Percentiles rank a stretch among this genome's conserved stretches.
phyloP scores from a whole-genome alignment of 2,888 invertebrate genomes.

The Hylaea fasciaria region DNA sequence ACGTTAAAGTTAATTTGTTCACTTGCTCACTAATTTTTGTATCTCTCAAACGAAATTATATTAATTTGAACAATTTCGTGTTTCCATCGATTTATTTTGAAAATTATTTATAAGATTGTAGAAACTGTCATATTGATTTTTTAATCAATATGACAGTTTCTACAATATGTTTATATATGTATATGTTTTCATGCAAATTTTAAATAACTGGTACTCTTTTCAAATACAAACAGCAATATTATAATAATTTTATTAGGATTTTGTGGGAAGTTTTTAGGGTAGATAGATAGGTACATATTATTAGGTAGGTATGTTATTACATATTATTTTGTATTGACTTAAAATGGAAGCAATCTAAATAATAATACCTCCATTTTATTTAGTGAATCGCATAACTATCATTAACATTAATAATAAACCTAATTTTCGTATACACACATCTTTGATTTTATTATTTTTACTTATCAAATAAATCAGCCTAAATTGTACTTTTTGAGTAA shows the following conservation, averaged over 20 bases:
- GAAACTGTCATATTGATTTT: no score
- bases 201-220: no score
- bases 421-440: conserved; percentile 43
- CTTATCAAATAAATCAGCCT: conserved; percentile 26
- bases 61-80: conserved; percentile 1
- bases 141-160: no score
- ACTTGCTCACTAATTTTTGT: conserved; percentile 16
- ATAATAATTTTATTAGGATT: no score
- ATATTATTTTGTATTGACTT: no score
- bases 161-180: no score
- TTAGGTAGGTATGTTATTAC: no score
- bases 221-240: no score
- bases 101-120: no score
- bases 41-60: not conserved
- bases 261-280: no score
- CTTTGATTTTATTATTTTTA: conserved; percentile 32
- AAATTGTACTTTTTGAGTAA: conserved; percentile 29
- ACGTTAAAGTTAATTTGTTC: conserved; percentile 42
- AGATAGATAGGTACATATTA: no score
- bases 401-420: conserved; percentile 5
- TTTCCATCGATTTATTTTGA: not conserved
- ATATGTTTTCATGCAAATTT: no score
- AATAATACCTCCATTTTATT: not conserved
- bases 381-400: not conserved
- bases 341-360: not conserved